These are phyloP conservation scores for Pocillopora verrucosa DNA, from an alignment of 64 coral and sea anemone genomes.

Conservation along the genomic window DNA sequence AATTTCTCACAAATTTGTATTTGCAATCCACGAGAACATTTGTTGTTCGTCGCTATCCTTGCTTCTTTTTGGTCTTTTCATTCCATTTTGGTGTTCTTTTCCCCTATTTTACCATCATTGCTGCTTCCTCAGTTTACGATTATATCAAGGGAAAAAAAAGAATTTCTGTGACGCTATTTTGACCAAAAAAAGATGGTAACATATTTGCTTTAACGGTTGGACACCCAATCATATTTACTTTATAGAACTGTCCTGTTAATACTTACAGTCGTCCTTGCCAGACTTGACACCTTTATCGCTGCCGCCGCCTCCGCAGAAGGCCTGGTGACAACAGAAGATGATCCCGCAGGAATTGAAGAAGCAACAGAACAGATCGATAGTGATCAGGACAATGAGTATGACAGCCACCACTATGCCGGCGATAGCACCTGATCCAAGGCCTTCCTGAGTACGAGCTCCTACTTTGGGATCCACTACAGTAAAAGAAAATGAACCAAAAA, in stretches of 20 bases:
- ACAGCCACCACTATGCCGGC: slow-evolving; percentile 81
- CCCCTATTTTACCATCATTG: no score
- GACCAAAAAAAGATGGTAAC: no score
- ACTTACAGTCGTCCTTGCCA: slow-evolving; percentile 31
- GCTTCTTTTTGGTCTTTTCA: no score
- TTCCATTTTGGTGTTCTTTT: no score
- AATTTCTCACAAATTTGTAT: no score
- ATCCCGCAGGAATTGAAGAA: slow-evolving; percentile 84
- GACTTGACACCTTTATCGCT: neutral
- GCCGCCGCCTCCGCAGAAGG: slow-evolving; percentile 28
- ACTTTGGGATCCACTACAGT: neutral
- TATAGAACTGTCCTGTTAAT: neutral
- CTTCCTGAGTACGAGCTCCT: neutral
- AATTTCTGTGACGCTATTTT: no score
- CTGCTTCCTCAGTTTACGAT: no score
- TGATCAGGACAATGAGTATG: slow-evolving; percentile 71
- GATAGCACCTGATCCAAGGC: slow-evolving; percentile 24
- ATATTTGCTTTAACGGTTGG: no score
- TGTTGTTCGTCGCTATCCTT: no score
- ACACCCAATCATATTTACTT: no score
- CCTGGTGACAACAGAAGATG: slow-evolving; percentile 54
- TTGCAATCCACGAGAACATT: no score
- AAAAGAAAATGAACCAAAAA: neutral
- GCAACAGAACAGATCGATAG: slow-evolving; percentile 83
- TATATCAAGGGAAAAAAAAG: no score